Evolutionary conservation across 2,113 vertebrate species (phyloP), one percentile per base, ranked within the genome.

Genomic region (Balaenoptera acutorostrata): DNA sequence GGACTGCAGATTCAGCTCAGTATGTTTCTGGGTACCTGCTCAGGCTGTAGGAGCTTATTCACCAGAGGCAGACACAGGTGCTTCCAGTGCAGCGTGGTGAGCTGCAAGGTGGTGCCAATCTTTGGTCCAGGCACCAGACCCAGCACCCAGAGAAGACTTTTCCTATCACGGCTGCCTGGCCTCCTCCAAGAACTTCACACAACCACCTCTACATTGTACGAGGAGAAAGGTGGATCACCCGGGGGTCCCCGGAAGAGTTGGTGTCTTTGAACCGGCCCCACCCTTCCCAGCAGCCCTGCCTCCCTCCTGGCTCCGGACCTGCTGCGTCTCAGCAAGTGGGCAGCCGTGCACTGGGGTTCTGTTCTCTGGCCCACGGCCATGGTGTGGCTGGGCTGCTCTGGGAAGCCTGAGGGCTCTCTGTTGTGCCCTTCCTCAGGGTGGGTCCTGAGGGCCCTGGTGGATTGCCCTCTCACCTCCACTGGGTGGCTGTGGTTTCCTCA

Each of bases 401-500:
- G 33, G 57, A 83, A 83, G 63, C 88, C 82, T 1, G 15, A 68
- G 61, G 21, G 64, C 10, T 59, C 39, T 33, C 3, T 1, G 71
- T 3, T 2, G 25, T 5, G 55, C 3, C 36, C 61, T 49, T 31
- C 63, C 63, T 63, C 59, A 31, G 90, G 52, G 77, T 78, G 87
- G 77, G 93, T n/a, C 69, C 39, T 6, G 0, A 6, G 10, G 46
- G 74, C 86, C 77, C 63, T 3, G 7, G 6, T 1, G 18, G 68
- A 27, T 17, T 14, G n/a, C 36, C 84, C 33, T 87, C 64, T 39
- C 71, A 29, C 21, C n/a, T 44, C 13, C 13, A 1, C 29, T 3
- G 41, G 46, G 88, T 74, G 77, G 72, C 93, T 97, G 93, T 0
- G 63, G 95, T 96, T 95, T 94, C 86, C 89, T 95, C 96, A 92